Evolutionary conservation across 2,797 vertebrate genomes (phyloP).

Genomic region (Adrianichthys oophorus): DNA sequence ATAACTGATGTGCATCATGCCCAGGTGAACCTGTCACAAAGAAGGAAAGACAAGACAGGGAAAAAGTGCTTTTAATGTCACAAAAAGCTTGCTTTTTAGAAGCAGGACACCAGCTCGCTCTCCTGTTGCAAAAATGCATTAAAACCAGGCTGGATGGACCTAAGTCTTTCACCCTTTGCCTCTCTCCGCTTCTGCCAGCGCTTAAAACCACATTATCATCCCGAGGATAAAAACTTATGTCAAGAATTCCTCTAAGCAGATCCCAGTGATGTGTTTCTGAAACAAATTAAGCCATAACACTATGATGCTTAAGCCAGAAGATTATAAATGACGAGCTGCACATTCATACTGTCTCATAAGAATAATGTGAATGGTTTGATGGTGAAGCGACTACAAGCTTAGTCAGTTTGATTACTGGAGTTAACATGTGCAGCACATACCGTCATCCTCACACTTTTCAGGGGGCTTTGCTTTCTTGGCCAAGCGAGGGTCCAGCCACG

Average conservation of each 20-base stretch:
- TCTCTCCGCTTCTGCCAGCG: constrained; percentile 52
- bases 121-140: constrained; percentile 69
- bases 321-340: constrained; percentile 19
- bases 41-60: constrained; percentile 19
- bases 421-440: constrained; percentile 62
- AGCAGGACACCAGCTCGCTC: constrained; percentile 42
- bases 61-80: constrained; percentile 50
- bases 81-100: constrained; percentile 66
- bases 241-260: constrained; percentile 37
- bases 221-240: constrained; percentile 43
- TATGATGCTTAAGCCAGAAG: constrained; percentile 21
- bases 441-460: constrained; percentile 97
- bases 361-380: constrained; percentile 25
- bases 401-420: too few species aligned
- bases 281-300: constrained; percentile 26
- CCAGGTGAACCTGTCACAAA: constrained; percentile 52
- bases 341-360: constrained; percentile 12
- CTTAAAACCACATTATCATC: constrained; percentile 62
- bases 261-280: constrained; percentile 6
- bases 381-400: too few species aligned
- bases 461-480: constrained; percentile 97
- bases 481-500: constrained; percentile 95
- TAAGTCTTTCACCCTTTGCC: constrained; percentile 40
- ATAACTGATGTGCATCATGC: constrained; percentile 43
- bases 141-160: constrained; percentile 62